Conservation (phyloP, 2,113 vertebrate species). For the Myotis lucifugus region DNA sequence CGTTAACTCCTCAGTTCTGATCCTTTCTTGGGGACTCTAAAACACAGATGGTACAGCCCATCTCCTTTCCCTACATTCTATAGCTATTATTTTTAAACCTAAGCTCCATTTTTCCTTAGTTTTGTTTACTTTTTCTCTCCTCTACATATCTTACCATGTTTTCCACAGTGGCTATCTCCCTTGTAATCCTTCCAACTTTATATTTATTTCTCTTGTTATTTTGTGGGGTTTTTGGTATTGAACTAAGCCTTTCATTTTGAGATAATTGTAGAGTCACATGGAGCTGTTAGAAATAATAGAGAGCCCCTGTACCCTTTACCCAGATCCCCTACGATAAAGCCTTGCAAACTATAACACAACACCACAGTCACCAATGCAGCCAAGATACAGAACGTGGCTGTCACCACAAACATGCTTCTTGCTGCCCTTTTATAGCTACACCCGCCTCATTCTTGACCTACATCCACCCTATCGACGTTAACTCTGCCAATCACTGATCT, state of each 20-base stretch:
- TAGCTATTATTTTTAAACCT: not conserved
- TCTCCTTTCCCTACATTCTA: not conserved
- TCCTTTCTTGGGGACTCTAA: not conserved
- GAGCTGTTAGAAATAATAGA: not conserved
- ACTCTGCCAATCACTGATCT: not conserved
- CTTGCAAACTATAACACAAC: not conserved
- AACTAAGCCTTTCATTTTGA: not conserved
- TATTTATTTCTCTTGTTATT: not conserved
- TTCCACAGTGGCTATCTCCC: not conserved
- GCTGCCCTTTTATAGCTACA: not conserved
- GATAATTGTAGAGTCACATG: not conserved
- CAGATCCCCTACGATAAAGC: not conserved
- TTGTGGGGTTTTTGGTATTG: not conserved
- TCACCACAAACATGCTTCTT: not conserved
- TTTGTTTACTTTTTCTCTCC: not conserved
- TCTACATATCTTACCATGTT: not conserved
- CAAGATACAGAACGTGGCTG: not conserved
- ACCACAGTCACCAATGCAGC: not conserved
- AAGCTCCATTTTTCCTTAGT: not conserved
- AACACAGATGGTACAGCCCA: not conserved
- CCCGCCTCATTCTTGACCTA: not conserved
- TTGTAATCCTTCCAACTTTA: not conserved
- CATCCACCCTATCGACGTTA: accelerated
- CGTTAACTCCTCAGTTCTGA: not conserved
- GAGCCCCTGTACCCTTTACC: not conserved